Conservation (phyloP, 2,888 invertebrate genomes). For the Drosophila mercatorum region DNA sequence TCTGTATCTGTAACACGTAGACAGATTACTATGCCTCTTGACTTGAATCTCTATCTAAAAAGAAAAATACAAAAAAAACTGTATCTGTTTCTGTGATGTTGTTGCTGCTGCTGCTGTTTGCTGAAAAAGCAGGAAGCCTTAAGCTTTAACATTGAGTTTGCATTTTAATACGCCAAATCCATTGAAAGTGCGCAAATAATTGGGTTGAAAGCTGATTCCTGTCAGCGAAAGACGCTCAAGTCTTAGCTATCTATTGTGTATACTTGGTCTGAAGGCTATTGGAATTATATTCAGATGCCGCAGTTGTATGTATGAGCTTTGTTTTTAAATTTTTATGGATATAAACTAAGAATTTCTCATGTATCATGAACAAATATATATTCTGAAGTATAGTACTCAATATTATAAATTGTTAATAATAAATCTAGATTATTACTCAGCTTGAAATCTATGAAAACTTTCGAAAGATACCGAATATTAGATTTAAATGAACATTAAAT, state of each 20-base stretch:
- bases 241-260: neutral
- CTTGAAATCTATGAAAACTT: too few relatives aligned
- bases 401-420: too few relatives aligned
- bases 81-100: conserved; percentile 8
- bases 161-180: conserved; percentile 26
- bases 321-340: too few relatives aligned
- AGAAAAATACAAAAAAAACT: conserved; percentile 3
- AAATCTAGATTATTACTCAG: too few relatives aligned
- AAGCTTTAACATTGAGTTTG: conserved; percentile 42
- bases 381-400: too few relatives aligned
- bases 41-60: conserved; percentile 27
- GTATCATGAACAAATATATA: too few relatives aligned
- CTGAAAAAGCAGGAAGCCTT: conserved; percentile 59
- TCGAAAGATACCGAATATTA: too few relatives aligned
- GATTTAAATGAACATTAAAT: too few relatives aligned
- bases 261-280: too few relatives aligned
- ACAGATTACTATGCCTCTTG: conserved; percentile 34
- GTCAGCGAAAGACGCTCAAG: neutral
- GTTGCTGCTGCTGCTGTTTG: neutral
- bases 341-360: too few relatives aligned
- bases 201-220: neutral
- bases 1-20: conserved; percentile 55
- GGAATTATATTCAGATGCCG: too few relatives aligned
- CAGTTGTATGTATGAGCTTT: neutral
- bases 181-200: conserved; percentile 2